Base-by-base conservation (phyloP, 2,888 invertebrate genomes). In the Limenitis camilla region DNA sequence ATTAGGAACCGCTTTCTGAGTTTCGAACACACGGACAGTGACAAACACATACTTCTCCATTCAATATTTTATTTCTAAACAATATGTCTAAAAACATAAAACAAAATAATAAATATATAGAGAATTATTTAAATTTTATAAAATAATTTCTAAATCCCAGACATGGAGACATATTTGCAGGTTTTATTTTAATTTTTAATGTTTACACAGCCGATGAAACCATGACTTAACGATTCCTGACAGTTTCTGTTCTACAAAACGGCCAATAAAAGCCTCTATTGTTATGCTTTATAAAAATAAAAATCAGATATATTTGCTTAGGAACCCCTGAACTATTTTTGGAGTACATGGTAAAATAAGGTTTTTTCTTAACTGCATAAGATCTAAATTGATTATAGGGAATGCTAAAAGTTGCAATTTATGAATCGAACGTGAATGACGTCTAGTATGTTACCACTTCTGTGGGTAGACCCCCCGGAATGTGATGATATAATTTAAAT, bases 241-340 rank as follows among this genome's bases (percentile, higher is more conserved):
- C 79, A 78, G 75, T 79, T 76, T 76, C 74, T 70, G 73, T 75
- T 78, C 72, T 71, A 79, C 81, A 79, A 81, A 81, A 78, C 74
- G 76, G 81, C 83, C 76, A 84, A 83, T 82, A 81, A 80, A 78
- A 71, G 69, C 66, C 61, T 63, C 77, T 70, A 77, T 82, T 82
- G 80, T 81, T 71, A 65, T 65, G 62, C 66, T 67, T 69, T 76
- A 73, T 72, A 68, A 74, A 76, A 78, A 76, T 70, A 76, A 69
- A 68, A 66, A 56, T 69, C 69, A n/a, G n/a, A 72, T 74, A 68
- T 67, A 67, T 67, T 70, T 74, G 62, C 64, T 67, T 64, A 69
- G 55, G 55, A 76, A 69, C 74, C 68, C 66, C 65, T 61, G 10
- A 45, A 46, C 38, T 41, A 39, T 48, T 45, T 9, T 7, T 28